Conservation (phyloP, 35 echinoderm and acorn worm species). For the Lytechinus variegatus region DNA sequence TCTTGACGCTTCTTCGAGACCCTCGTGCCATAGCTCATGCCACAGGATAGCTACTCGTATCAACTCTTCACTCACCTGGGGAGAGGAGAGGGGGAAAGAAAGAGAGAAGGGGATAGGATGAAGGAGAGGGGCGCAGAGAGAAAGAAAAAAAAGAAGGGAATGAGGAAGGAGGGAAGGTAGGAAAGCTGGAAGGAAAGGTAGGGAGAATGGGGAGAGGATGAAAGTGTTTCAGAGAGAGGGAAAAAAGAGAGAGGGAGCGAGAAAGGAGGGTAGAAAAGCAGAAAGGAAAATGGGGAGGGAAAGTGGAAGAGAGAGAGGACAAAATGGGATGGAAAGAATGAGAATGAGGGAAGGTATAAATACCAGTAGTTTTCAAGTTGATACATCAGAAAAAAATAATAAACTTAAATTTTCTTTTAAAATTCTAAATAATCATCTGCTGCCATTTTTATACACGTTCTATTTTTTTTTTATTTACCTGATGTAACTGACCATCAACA, state of each 20-base stretch:
- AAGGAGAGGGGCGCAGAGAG: not conserved
- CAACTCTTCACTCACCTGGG: conserved; percentile 94
- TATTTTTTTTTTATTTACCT: no score
- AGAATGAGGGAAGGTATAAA: no score
- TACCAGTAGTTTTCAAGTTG: no score
- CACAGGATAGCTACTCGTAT: conserved; percentile 96
- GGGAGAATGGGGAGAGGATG: not conserved
- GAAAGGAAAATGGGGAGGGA: no score
- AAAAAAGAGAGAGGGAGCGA: not conserved
- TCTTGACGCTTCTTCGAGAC: conserved; percentile 94
- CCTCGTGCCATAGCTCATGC: conserved; percentile 99
- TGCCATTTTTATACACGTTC: no score
- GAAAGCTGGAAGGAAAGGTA: not conserved
- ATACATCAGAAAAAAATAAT: no score
- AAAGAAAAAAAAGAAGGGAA: not conserved
- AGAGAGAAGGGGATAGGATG: not conserved
- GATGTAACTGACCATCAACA: no score
- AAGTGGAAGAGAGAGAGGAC: not conserved
- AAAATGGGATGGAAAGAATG: not conserved
- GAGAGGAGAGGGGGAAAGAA: no score
- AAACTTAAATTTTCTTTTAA: no score
- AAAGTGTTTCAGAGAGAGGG: not conserved
- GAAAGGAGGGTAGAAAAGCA: no score
- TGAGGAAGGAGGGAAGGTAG: not conserved
- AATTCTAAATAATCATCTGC: no score